Base-by-base conservation (phyloP, 2,797 vertebrate species). In the Orestias chungarensis region DNA sequence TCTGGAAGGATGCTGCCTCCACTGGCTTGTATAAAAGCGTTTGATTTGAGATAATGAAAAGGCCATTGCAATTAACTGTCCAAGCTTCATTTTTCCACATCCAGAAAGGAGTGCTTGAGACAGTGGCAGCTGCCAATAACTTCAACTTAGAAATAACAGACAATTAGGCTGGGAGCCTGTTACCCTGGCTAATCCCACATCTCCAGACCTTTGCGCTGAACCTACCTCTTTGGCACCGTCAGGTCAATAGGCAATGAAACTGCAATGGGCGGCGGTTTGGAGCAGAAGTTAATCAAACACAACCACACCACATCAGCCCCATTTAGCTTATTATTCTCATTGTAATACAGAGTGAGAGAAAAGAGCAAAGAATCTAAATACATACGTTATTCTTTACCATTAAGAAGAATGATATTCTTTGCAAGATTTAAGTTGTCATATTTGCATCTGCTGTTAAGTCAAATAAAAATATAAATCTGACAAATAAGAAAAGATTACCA, bases 71-170 rank as follows among this genome's bases (percentile, higher is more conserved):
- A 97, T 98, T 96, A 98, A 96, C 89, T 89, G 91, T 82, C 93
- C 89, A 88, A 82, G 93, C 92, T 95, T 95, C 91, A 91, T 93
- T 93, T 93, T 95, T 94, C 92, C 29, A 77, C 82, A 90, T 94
- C 96, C 89, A 94, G 92, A 95, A 95, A 85, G 82, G 87, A 92
- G 90, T 49, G 87, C 89, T 88, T 78, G 86, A 94, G 85, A 93
- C 90, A 93, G 93, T 96, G 97, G 96, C 97, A 97, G 95, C 95
- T 97, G 97, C 96, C 97, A 96, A 97, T 97, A 98, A 96, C 91
- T 89, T 94, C 88, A 93, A 91, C 93, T 93, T 94, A 93, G 91
- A 89, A 77, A 93, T 94, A 96, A 94, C 93, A 95, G 94, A 96
- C 96, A 96, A 97, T 96, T 96, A 97, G 95, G 94, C 91, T 91